Evolutionary conservation across 1,140 invertebrate genomes (phyloP).

Genomic region (Teleopsis dalmanni): DNA sequence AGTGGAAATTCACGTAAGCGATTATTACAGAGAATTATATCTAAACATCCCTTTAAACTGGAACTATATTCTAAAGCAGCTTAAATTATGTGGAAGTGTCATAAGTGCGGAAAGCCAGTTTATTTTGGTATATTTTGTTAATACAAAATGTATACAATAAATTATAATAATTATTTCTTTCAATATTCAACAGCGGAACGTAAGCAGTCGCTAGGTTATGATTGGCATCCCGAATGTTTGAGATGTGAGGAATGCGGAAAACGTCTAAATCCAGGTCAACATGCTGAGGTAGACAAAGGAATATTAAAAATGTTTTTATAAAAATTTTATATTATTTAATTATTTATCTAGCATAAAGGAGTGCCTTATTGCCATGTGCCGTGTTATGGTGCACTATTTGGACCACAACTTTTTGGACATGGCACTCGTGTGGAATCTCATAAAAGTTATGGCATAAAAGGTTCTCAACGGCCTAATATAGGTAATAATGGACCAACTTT

Average conservation of each 20-base stretch:
- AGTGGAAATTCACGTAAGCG: neutral
- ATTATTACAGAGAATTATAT: neutral
- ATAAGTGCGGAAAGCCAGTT: slow-evolving; percentile 78
- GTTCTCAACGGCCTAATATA: slow-evolving; percentile 31
- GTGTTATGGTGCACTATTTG: slow-evolving; percentile 82
- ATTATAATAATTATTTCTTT: neutral
- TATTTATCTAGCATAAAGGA: slow-evolving; percentile 65
- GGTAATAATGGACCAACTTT: slow-evolving; percentile 40
- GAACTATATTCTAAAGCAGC: too few species aligned
- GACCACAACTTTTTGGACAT: slow-evolving; percentile 78
- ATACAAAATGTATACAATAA: neutral
- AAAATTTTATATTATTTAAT: neutral
- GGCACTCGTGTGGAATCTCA: slow-evolving; percentile 79
- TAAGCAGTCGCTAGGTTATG: slow-evolving; percentile 83
- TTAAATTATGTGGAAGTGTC: slow-evolving; percentile 71
- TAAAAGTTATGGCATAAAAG: slow-evolving; percentile 73
- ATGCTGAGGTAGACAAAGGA: slow-evolving; percentile 64
- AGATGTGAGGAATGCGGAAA: slow-evolving; percentile 86
- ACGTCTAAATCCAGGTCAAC: slow-evolving; percentile 78
- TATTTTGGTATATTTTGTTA: slow-evolving; percentile 63
- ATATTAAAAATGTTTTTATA: slow-evolving; percentile 1
- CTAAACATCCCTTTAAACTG: too few species aligned
- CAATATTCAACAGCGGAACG: slow-evolving; percentile 64
- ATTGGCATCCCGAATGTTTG: slow-evolving; percentile 89
- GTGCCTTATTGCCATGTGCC: slow-evolving; percentile 86